Evolutionary conservation across 2,888 invertebrate genomes (phyloP).

Genomic region (Tipula confusa): DNA sequence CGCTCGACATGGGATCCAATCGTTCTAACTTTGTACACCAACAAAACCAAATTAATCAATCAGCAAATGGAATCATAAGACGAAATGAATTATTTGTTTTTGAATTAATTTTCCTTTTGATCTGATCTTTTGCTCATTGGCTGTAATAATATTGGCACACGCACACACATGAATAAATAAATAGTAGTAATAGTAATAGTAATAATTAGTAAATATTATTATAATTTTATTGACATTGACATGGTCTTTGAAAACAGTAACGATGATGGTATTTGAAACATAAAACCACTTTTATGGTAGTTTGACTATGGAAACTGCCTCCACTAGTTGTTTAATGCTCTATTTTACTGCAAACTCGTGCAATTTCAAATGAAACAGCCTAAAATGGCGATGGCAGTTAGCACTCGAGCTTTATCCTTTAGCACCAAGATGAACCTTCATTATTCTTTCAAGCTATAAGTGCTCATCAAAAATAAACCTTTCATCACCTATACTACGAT

Average conservation of each 20-base stretch:
- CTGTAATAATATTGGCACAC: neutral
- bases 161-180: neutral
- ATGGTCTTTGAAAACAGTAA: neutral
- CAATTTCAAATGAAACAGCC: too few relatives aligned
- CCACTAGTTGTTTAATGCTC: too few relatives aligned
- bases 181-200: neutral
- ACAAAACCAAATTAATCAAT: conserved; percentile 25
- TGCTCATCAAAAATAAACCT: too few relatives aligned
- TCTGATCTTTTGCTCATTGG: neutral
- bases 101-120: neutral
- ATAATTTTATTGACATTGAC: neutral
- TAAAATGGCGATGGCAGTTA: too few relatives aligned
- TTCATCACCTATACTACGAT: too few relatives aligned
- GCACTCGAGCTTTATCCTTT: too few relatives aligned
- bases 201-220: neutral
- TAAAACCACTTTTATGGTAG: too few relatives aligned
- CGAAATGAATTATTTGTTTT: neutral
- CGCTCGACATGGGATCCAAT: neutral
- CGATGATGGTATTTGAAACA: too few relatives aligned
- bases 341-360: too few relatives aligned
- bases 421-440: too few relatives aligned
- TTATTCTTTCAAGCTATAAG: too few relatives aligned
- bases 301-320: too few relatives aligned
- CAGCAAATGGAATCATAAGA: conserved; percentile 4
- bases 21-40: neutral